Base-by-base conservation (phyloP, 2,888 invertebrate genomes). In the Drosophila peninsularis region DNA sequence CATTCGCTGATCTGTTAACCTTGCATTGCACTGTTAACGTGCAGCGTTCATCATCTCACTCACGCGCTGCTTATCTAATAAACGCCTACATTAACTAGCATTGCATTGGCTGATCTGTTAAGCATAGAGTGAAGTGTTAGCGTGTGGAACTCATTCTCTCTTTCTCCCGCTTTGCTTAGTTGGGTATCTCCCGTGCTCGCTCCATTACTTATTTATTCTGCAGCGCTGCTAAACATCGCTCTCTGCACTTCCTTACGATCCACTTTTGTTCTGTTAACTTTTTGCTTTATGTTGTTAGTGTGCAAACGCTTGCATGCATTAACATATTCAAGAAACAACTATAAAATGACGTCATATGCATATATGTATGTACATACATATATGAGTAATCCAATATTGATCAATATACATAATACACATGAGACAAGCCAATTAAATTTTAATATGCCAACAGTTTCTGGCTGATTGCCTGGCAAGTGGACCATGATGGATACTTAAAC, bases 381-480 rank as follows among this genome's bases (percentile, higher is more conserved):
- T 24, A 24, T 24, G 19, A 30, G 24, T 53, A 39, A 42, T 54
- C n/a, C 21, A 24, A 57, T 57, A 57, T 42, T 32, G n/a, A n/a
- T 36, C 30, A 41, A 64, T 19, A 42, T 52, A 60, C 45, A 63
- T 64, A 63, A 60, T 69, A 70, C 60, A 69, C 42, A 60, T 52
- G 19, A 36, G 21, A 32, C 34, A 45, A 60, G 53, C 42, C 73
- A 73, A 73, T 73, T 68, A 73, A 41, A 62, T 50, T 60, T 60
- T 52, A 58, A 62, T 62, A 56, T 73, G 52, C 50, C 68, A 72
- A 73, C 45, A 56, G 21, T 60, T 68, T 53, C 62, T 73, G 60
- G 21, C 55, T 60, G 71, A 55, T 77, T 77, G 74, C 67, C 45
- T 34, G n/a, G 42, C 44, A 47, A 36, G 44, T 64, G 39, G 57